Evolutionary conservation across 1,140 invertebrate species (phyloP).

Genomic region (Caenorhabditis inopinata): DNA sequence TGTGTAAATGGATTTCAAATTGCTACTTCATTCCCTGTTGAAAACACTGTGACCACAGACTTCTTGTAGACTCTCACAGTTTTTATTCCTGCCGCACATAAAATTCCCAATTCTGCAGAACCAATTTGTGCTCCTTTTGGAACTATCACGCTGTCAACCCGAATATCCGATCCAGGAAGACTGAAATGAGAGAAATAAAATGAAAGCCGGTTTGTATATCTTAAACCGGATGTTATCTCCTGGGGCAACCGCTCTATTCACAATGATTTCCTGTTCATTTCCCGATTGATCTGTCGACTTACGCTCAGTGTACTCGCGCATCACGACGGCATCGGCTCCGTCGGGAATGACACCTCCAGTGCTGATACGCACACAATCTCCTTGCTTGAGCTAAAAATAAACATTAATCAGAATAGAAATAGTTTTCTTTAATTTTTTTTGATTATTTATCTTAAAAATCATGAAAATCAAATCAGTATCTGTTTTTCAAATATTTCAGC

Average conservation of each 20-base stretch:
- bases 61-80: constrained; percentile 31
- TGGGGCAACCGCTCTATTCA: background rate
- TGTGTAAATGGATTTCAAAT: background rate
- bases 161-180: constrained; percentile 29
- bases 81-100: background rate
- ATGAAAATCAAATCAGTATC: no score
- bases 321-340: constrained; percentile 41
- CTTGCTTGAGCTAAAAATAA: background rate
- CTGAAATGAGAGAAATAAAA: constrained; percentile 24
- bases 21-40: constrained; percentile 43
- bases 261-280: constrained; percentile 15
- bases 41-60: constrained; percentile 25
- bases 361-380: constrained; percentile 10
- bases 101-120: constrained; percentile 35
- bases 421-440: no score
- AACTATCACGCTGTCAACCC: constrained; percentile 6
- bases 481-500: no score
- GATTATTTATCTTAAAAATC: no score
- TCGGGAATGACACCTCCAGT: constrained; percentile 30
- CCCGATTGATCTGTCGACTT: background rate
- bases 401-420: no score
- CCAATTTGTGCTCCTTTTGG: background rate
- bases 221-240: constrained; percentile 29
- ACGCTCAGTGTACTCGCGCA: constrained; percentile 35
- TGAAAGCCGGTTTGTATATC: no score